Conservation (phyloP, 2,113 vertebrate genomes). For the Nannobrachium achirus region DNA sequence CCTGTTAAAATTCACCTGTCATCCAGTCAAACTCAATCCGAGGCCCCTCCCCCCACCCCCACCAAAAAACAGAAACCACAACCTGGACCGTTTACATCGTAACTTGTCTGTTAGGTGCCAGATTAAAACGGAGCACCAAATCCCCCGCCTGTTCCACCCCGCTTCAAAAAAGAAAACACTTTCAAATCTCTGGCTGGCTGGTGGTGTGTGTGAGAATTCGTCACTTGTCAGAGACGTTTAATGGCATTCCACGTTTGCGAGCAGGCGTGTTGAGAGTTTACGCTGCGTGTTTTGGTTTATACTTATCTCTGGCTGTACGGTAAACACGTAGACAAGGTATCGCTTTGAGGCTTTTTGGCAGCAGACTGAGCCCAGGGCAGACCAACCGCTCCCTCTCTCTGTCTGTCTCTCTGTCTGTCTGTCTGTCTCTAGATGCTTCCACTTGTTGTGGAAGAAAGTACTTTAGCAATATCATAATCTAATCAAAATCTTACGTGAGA, state of each 20-base stretch:
- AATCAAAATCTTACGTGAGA: no score
- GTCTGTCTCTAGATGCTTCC: constrained; percentile 10
- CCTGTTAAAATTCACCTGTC: not conserved
- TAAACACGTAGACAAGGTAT: constrained; percentile 56
- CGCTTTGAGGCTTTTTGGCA: constrained; percentile 47
- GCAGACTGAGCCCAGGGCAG: constrained; percentile 38
- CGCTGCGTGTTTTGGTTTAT: constrained; percentile 54
- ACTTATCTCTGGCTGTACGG: constrained; percentile 58
- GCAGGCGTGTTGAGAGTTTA: constrained; percentile 23
- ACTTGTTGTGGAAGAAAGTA: no score
- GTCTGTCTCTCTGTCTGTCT: constrained; percentile 12
- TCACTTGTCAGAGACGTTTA: constrained; percentile 10
- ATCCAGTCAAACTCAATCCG: not conserved
- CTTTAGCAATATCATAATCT: not conserved
- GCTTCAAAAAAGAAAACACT: not conserved
- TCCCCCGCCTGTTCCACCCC: not conserved
- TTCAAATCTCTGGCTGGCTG: no score
- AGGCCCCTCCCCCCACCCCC: not conserved
- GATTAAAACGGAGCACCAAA: not conserved
- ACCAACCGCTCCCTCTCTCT: constrained; percentile 45
- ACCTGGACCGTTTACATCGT: no score
- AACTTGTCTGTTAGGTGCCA: not conserved
- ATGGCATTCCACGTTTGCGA: constrained; percentile 31
- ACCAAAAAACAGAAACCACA: not conserved
- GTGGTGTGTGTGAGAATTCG: not conserved